phyloP scores from a whole-genome alignment of 1,140 invertebrate species.

The Drosophila prosaltans region DNA sequence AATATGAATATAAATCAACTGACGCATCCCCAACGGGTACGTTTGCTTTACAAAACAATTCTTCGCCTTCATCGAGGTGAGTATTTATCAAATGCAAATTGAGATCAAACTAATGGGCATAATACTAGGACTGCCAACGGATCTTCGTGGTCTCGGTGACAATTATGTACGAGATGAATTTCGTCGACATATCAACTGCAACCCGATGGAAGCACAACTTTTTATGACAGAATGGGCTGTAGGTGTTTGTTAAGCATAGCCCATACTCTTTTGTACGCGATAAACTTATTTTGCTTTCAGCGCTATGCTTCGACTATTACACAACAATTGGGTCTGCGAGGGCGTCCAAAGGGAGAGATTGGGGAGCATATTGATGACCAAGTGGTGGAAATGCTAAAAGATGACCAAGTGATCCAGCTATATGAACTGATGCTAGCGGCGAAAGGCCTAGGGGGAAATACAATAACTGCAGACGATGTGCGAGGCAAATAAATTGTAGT shows the following conservation, averaged over 20 bases:
- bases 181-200: constrained; percentile 91
- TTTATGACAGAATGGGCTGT: constrained; percentile 96
- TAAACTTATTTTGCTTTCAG: constrained; percentile 82
- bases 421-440: constrained; percentile 92
- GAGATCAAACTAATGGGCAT: no score
- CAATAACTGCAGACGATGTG: constrained; percentile 60
- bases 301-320: constrained; percentile 87
- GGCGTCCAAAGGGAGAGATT: constrained; percentile 66
- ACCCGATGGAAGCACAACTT: constrained; percentile 87
- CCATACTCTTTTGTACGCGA: background rate
- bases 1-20: constrained; percentile 69
- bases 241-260: constrained; percentile 82
- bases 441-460: constrained; percentile 74
- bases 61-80: constrained; percentile 90
- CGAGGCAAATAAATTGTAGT: constrained; percentile 64
- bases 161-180: constrained; percentile 95
- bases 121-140: constrained; percentile 86
- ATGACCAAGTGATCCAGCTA: constrained; percentile 92
- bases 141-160: constrained; percentile 90
- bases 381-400: constrained; percentile 89
- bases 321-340: constrained; percentile 75
- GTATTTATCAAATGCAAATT: background rate
- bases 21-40: constrained; percentile 88
- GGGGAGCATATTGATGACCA: constrained; percentile 85
- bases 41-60: constrained; percentile 94